A percentile compares a stretch with the other conserved stretches of the same genome.
Conservation (phyloP, 1,140 invertebrate genomes). For the Carposina sasakii region DNA sequence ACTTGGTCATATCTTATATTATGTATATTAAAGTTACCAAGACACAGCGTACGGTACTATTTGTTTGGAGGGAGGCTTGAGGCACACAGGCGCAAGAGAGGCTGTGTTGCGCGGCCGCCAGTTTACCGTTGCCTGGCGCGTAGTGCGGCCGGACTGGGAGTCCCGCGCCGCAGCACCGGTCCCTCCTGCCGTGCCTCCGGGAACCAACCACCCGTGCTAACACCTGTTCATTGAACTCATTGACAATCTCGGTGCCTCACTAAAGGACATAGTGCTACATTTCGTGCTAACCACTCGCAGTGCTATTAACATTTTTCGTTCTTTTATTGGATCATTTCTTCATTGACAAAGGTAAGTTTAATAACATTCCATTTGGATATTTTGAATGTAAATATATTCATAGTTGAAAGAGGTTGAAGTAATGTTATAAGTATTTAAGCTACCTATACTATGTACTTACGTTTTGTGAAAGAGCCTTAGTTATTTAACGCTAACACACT, state of each 20-base stretch:
- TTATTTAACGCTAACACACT: too few species aligned
- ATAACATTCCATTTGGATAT: too few species aligned
- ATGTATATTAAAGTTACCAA: conserved; percentile 67
- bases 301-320: conserved; percentile 60
- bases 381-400: too few species aligned
- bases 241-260: conserved; percentile 38
- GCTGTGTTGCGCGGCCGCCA: conserved; percentile 46
- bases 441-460: too few species aligned
- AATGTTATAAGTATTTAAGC: too few species aligned
- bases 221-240: conserved; percentile 49
- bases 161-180: too few species aligned
- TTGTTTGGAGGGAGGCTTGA: conserved; percentile 68
- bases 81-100: conserved; percentile 62
- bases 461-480: too few species aligned
- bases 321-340: conserved; percentile 63
- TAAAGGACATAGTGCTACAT: conserved; percentile 60
- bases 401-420: too few species aligned
- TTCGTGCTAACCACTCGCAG: conserved; percentile 64
- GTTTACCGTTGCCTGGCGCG: conserved; percentile 71
- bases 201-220: conserved; percentile 21
- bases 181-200: conserved; percentile 45
- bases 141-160: conserved; percentile 68
- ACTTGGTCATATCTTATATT: conserved; percentile 48
- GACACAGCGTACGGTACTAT: conserved; percentile 68
- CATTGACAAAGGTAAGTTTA: conserved; percentile 51